These are phyloP conservation scores for Drosophila ironensis DNA, from an alignment of 1,140 invertebrate species.

Conservation along the genomic window DNA sequence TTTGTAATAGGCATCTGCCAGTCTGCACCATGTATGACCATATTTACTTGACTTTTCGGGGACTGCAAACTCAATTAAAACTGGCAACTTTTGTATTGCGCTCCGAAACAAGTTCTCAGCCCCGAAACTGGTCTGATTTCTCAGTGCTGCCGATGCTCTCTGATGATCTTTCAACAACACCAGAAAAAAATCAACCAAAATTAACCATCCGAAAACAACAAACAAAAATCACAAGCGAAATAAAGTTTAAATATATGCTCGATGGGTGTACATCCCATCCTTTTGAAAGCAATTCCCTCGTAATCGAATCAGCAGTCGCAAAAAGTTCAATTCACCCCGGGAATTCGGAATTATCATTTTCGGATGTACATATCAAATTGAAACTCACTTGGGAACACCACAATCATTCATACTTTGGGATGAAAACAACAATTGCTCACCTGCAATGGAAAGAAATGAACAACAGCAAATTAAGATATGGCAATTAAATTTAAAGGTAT, in stretches of 20 bases:
- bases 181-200: constrained; percentile 9
- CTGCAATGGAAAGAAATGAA: constrained; percentile 10
- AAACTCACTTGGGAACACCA: constrained; percentile 10
- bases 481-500: background rate
- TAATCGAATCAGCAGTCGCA: constrained; percentile 8
- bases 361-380: background rate
- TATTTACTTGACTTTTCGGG: constrained; percentile 16
- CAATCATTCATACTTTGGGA: too few relatives aligned
- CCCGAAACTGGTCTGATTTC: constrained; percentile 66
- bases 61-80: constrained; percentile 66
- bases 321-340: constrained; percentile 15
- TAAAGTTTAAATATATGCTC: constrained; percentile 45
- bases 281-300: constrained; percentile 17
- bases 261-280: constrained; percentile 8
- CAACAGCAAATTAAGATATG: constrained; percentile 5
- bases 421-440: too few relatives aligned
- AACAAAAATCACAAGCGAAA: constrained; percentile 10
- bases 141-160: constrained; percentile 32
- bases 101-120: constrained; percentile 63
- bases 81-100: constrained; percentile 32
- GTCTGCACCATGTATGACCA: too few relatives aligned
- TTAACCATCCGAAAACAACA: background rate
- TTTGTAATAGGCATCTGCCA: background rate
- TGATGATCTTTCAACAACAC: constrained; percentile 40
- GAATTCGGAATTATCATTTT: constrained; percentile 15